phyloP scores from a whole-genome alignment of 2,113 vertebrate species.

The Eulemur macaco region DNA sequence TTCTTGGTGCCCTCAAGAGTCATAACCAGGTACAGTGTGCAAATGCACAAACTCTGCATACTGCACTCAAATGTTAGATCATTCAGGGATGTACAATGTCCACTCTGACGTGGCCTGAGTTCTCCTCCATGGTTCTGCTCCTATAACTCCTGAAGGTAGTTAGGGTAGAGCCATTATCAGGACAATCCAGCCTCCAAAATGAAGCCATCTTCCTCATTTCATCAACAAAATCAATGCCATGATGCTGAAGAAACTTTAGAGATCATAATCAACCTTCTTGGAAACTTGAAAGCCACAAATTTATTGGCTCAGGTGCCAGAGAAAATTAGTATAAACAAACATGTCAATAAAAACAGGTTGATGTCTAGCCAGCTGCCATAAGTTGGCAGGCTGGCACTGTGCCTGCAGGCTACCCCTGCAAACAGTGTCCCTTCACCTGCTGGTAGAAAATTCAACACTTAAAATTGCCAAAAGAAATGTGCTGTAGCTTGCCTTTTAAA shows the following conservation, averaged over 20 bases:
- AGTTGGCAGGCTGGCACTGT: background rate
- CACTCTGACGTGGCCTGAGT: background rate
- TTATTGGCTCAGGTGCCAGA: background rate
- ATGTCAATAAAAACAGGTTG: background rate
- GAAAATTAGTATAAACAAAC: background rate
- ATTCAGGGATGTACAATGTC: background rate
- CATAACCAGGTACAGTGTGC: background rate
- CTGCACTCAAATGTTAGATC: background rate
- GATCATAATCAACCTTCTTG: background rate
- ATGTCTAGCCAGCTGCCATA: constrained; percentile 11
- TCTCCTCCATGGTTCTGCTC: background rate
- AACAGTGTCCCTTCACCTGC: background rate
- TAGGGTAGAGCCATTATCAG: background rate
- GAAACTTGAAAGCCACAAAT: constrained; percentile 11
- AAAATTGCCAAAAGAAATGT: background rate
- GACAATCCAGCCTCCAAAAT: background rate
- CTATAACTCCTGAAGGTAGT: background rate
- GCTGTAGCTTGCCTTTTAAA: background rate
- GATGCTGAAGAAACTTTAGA: background rate
- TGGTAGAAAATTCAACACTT: background rate
- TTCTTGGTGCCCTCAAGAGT: background rate
- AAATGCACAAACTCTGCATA: background rate
- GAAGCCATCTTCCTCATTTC: background rate
- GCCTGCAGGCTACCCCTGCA: background rate
- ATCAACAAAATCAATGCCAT: background rate